Base-by-base conservation (phyloP, 2,888 invertebrate species). In the Drosophila acutilabella region DNA sequence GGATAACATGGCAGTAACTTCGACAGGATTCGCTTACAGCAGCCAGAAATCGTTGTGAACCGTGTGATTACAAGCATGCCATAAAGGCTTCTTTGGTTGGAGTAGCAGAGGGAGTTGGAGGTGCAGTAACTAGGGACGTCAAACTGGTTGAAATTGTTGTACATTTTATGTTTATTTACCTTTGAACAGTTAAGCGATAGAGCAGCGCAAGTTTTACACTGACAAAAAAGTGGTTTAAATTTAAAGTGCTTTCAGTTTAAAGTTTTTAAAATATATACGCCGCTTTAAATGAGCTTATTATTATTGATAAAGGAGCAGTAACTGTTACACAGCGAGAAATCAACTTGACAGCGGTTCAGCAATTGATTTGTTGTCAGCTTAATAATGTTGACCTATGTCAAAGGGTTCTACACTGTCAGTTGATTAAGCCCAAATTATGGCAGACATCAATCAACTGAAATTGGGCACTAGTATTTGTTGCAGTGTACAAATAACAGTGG, bases 131-230 rank as follows among this genome's bases (percentile, higher is more conserved):
- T 47, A 30, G 40, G 38, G 8, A 52, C 11, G 23, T 41, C 26
- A 41, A 52, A 18, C 48, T 61, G 45, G 41, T 42, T 16, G 48
- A 44, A 61, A 73, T 71, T 53, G 61, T 74, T 68, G 61, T 64
- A 58, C 78, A 74, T 80, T 85, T 76, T 70, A 76, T 70, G 81
- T 76, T 77, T 83, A 83, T 83, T 83, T 79, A 83, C 86, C 68
- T 71, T 83, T 73, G 51, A 61, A 70, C 74, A 65, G 71, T 73
- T 74, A 23, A 59, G 5, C 18, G 45, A 26, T 16, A 23, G 26
- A 26, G 7, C 6, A 26, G 7, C 6, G 4, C 8, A 2, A 8
- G 36, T 36, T 36, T 4, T 36, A 36, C 36, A 36, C 36, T 36
- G 13, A 13, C 13, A 36, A 13, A 36, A 36, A 36, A 36, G 7